Evolutionary conservation across 2,113 vertebrate genomes (phyloP).

Genomic region (Columba livia): DNA sequence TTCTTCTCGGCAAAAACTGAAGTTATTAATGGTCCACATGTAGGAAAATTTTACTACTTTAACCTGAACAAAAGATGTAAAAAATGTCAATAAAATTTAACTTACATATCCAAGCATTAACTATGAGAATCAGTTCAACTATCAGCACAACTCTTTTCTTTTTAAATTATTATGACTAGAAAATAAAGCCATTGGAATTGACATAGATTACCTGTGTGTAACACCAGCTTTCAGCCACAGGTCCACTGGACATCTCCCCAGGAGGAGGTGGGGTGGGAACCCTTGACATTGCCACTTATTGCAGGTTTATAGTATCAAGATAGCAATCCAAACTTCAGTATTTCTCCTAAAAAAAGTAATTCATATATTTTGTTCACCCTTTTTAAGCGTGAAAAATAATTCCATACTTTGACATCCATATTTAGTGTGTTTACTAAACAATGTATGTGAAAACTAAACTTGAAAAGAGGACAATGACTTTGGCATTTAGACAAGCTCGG

Average conservation of each 20-base stretch:
- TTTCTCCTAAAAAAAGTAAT: conserved; percentile 63
- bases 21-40: conserved; percentile 91
- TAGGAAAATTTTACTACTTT: conserved; percentile 90
- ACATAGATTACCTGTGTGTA: conserved; percentile 90
- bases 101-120: not conserved
- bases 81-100: not conserved
- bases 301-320: conserved; percentile 63
- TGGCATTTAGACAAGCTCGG: not conserved
- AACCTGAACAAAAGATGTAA: conserved; percentile 76
- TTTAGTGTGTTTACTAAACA: not conserved
- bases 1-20: conserved; percentile 88
- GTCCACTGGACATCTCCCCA: conserved; percentile 95
- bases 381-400: not conserved
- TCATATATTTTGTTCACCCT: not conserved
- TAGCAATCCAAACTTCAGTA: conserved; percentile 66
- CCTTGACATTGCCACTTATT: conserved; percentile 88
- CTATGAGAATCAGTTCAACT: not conserved
- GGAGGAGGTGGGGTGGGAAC: conserved; percentile 91
- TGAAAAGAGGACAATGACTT: not conserved
- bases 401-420: not conserved
- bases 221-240: conserved; percentile 99
- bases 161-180: not conserved
- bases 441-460: not conserved
- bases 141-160: not conserved
- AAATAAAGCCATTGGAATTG: not conserved